Percentiles rank a stretch among this genome's conserved stretches.
Conservation (phyloP, 2,888 invertebrate genomes). For the Sminthurinus aureus region DNA sequence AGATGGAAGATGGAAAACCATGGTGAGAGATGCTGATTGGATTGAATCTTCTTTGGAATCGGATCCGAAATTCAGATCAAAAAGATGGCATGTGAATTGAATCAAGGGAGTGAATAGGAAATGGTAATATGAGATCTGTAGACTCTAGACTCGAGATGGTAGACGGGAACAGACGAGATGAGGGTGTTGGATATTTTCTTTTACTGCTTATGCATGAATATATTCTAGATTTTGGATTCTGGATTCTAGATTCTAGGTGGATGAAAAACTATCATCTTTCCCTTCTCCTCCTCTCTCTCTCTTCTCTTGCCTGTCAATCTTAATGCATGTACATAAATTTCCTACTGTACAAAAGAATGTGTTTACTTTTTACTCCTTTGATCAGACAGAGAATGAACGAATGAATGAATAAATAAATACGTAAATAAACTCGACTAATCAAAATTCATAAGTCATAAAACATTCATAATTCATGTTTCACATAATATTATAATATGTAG, state of each 20-base stretch:
- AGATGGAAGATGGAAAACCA: too few relatives aligned
- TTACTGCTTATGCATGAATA: background rate
- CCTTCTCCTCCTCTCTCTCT: background rate
- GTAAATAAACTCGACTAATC: too few relatives aligned
- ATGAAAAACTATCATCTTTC: background rate
- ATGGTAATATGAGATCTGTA: conserved; percentile 43
- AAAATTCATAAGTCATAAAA: too few relatives aligned
- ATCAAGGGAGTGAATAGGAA: conserved; percentile 41
- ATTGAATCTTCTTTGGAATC: conserved; percentile 39
- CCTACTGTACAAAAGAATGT: too few relatives aligned
- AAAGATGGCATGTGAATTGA: conserved; percentile 37
- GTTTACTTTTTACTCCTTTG: too few relatives aligned
- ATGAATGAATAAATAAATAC: too few relatives aligned
- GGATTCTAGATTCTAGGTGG: too few relatives aligned
- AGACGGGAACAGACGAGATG: background rate
- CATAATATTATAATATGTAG: too few relatives aligned
- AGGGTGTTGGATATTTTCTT: conserved; percentile 11
- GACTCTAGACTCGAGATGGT: background rate
- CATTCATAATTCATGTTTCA: too few relatives aligned
- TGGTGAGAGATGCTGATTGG: conserved; percentile 44
- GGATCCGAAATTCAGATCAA: conserved; percentile 37
- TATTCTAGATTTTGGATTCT: too few relatives aligned
- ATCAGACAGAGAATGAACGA: too few relatives aligned
- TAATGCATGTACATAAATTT: too few relatives aligned
- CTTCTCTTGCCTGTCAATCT: background rate